Evolutionary conservation across 2,797 vertebrate species (phyloP).

Genomic region (Heterohyrax brucei): DNA sequence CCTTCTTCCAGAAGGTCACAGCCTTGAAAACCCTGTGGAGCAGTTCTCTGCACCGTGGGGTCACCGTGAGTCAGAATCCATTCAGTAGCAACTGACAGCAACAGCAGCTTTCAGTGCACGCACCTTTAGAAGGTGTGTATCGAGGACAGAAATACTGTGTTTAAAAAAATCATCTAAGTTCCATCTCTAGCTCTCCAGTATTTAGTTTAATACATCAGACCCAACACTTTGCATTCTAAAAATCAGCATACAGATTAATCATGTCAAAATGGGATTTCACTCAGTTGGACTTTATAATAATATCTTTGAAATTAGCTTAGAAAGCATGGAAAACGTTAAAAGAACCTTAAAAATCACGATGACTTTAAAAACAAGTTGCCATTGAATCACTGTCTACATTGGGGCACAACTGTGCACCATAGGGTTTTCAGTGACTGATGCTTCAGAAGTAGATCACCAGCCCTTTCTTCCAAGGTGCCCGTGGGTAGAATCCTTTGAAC

Average conservation of each 20-base stretch:
- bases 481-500: too few relatives aligned
- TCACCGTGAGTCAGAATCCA: too few relatives aligned
- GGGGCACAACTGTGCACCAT: too few relatives aligned
- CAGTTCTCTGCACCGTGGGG: too few relatives aligned
- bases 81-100: too few relatives aligned
- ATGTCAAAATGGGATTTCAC: neutral
- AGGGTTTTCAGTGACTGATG: too few relatives aligned
- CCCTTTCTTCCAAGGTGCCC: too few relatives aligned
- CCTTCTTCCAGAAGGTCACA: too few relatives aligned
- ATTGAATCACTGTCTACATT: too few relatives aligned
- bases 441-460: too few relatives aligned
- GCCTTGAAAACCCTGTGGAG: too few relatives aligned
- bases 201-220: neutral
- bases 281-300: slow-evolving; percentile 29
- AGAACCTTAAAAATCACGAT: neutral
- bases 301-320: slow-evolving; percentile 31
- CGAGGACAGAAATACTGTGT: neutral
- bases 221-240: neutral
- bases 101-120: too few relatives aligned
- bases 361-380: neutral
- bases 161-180: neutral
- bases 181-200: neutral
- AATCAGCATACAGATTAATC: neutral
- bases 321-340: neutral
- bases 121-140: neutral